Evolutionary conservation across 1,140 invertebrate genomes (phyloP).

Genomic region (Diploscapter pachys): DNA sequence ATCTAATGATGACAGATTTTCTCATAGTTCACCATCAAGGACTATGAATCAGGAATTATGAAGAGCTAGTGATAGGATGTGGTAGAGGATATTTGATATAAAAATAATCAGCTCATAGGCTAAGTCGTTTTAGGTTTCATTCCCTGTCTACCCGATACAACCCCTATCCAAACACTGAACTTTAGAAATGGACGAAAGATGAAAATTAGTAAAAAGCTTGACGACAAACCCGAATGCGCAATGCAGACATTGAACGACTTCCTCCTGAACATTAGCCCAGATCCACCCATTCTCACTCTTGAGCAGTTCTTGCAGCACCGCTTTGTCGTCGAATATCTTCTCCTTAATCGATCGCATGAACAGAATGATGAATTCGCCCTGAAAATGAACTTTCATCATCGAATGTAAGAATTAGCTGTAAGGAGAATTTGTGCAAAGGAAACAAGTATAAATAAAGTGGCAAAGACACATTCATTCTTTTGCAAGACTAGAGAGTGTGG

Average conservation of each 20-base stretch:
- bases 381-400: neutral
- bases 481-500: too few species aligned
- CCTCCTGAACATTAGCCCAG: constrained; percentile 13
- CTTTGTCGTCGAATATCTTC: neutral
- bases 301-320: neutral
- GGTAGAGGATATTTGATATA: too few species aligned
- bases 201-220: constrained; percentile 1
- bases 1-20: neutral
- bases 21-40: neutral
- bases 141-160: neutral
- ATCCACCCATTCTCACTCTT: constrained; percentile 15
- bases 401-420: too few species aligned
- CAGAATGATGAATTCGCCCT: constrained; percentile 13
- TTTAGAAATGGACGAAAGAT: too few species aligned
- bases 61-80: too few species aligned
- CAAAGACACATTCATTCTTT: too few species aligned
- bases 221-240: constrained; percentile 17
- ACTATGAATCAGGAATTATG: neutral
- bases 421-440: too few species aligned
- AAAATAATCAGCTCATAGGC: neutral
- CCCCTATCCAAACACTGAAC: too few species aligned
- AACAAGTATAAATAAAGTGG: too few species aligned
- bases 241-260: constrained; percentile 18
- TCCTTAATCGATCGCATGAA: neutral
- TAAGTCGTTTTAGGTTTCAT: neutral